Evolutionary conservation across 1,140 invertebrate species (phyloP), one percentile per base, ranked within the genome.

Genomic region (Euwallacea fornicatus): DNA sequence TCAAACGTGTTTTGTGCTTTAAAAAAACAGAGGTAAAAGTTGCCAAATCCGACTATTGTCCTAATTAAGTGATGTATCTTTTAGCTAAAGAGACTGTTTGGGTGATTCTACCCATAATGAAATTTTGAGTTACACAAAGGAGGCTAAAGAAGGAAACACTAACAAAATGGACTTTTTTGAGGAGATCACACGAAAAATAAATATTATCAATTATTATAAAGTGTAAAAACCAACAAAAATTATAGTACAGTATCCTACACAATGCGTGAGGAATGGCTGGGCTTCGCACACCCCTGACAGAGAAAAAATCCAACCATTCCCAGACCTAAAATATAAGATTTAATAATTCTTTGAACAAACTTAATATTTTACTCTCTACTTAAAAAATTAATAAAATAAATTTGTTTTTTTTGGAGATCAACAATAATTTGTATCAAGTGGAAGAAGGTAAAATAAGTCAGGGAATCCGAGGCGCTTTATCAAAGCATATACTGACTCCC

Each of bases 141-240:
- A 62, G 7, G 13, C 42, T 42, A 43, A 62, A 9, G 13, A n/a
- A 33, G 21, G 46, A 64, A 64, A 47, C 21, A 2, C 44, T 13
- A 10, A 10, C 9, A 8, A 44, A 64, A 53, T 44, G 42, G 46
- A 53, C 47, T 53, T 64, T 11, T 50, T 33, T 74, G 55, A 55
- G 53, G 73, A 75, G 73, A 75, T 75, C 73, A 75, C 67, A 73
- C 64, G 71, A 73, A 75, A 75, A 71, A 75, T 69, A 74, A 72
- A 74, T 72, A 74, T 54, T 55, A 62, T 61, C 63, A 58, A 58
- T 46, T 15, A 41, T 64, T 47, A 69, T 74, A 74, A 65, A 73
- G 67, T 69, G 60, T 68, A 67, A 73, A 66, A 53, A 75, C 71
- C 66, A 74, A 74, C 73, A 74, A 74, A 73, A 73, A 67, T 66